Percentiles rank a stretch among this genome's conserved stretches.
These are phyloP conservation scores for Pseudorhiza aurosa DNA, from an alignment of 30 jellyfish, hydroid and myxozoan genomes.

Conservation along the genomic window DNA sequence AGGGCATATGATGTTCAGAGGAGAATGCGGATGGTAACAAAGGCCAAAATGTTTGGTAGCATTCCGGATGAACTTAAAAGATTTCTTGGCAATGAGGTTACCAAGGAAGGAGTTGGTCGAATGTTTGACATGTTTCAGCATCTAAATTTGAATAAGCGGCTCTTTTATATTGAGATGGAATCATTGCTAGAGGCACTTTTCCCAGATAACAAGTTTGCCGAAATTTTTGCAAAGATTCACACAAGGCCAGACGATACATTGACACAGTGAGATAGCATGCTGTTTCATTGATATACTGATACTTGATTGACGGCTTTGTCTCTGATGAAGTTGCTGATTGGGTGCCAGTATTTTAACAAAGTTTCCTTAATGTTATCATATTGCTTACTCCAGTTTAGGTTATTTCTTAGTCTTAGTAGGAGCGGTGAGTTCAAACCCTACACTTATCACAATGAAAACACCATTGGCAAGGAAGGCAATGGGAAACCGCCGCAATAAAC, in stretches of 20 bases:
- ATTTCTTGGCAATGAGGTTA: slow-evolving; percentile 92
- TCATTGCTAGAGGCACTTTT: slow-evolving; percentile 84
- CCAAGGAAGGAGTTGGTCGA: slow-evolving; percentile 93
- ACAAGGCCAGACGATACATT: slow-evolving; percentile 47
- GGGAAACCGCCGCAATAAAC: no score
- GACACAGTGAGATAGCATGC: neutral
- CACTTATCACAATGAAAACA: no score
- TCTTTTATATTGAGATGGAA: slow-evolving; percentile 80
- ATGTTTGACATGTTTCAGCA: slow-evolving; percentile 94
- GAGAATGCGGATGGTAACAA: slow-evolving; percentile 93
- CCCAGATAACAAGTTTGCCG: slow-evolving; percentile 88
- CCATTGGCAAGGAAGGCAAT: no score
- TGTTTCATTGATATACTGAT: no score
- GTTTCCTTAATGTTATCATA: no score
- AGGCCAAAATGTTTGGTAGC: slow-evolving; percentile 94
- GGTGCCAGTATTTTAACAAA: no score
- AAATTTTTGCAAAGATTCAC: slow-evolving; percentile 81
- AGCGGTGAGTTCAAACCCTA: no score
- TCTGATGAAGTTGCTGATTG: no score
- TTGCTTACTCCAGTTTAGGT: no score
- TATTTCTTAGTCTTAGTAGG: no score
- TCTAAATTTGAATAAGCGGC: slow-evolving; percentile 75
- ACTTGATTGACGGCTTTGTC: no score
- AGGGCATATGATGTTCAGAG: slow-evolving; percentile 80
- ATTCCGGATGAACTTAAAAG: slow-evolving; percentile 94